Percentiles rank a stretch among this genome's conserved stretches.
phyloP scores from a whole-genome alignment of 2,888 invertebrate genomes.

The Atethmia centrago region DNA sequence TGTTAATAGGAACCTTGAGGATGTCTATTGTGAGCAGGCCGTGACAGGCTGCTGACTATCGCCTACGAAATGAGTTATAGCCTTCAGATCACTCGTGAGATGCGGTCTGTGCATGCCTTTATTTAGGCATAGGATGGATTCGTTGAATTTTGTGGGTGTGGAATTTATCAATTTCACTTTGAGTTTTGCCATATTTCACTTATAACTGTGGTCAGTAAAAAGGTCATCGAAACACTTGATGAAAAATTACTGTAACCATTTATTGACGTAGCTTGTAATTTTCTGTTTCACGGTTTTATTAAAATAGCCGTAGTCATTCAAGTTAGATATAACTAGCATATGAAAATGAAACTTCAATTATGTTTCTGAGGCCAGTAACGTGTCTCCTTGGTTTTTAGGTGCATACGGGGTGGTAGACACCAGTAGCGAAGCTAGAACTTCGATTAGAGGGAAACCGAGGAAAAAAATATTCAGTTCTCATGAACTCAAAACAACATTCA shows the following conservation, averaged over 20 bases:
- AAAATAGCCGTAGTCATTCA: background rate
- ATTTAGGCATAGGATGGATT: slow-evolving; percentile 7
- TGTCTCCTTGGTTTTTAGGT: background rate
- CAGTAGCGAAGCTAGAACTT: too few species aligned
- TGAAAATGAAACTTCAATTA: background rate
- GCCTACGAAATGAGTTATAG: slow-evolving; percentile 37
- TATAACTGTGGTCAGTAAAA: background rate
- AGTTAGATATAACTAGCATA: background rate
- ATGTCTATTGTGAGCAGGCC: slow-evolving; percentile 44
- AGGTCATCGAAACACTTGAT: background rate
- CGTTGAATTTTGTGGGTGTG: background rate
- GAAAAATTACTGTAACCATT: background rate
- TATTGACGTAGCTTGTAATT: too few species aligned
- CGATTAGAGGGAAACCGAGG: too few species aligned
- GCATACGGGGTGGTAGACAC: too few species aligned
- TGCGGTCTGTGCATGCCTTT: background rate
- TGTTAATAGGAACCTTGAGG: slow-evolving; percentile 46
- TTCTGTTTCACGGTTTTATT: too few species aligned
- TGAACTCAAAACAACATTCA: too few species aligned
- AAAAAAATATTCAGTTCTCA: too few species aligned
- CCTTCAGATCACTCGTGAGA: slow-evolving; percentile 43
- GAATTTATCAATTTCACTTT: background rate
- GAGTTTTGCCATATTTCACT: background rate
- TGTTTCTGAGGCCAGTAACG: background rate
- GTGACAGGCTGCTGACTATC: slow-evolving; percentile 51